Evolutionary conservation across 2,113 vertebrate species (phyloP).

Genomic region (Prinia subflava): DNA sequence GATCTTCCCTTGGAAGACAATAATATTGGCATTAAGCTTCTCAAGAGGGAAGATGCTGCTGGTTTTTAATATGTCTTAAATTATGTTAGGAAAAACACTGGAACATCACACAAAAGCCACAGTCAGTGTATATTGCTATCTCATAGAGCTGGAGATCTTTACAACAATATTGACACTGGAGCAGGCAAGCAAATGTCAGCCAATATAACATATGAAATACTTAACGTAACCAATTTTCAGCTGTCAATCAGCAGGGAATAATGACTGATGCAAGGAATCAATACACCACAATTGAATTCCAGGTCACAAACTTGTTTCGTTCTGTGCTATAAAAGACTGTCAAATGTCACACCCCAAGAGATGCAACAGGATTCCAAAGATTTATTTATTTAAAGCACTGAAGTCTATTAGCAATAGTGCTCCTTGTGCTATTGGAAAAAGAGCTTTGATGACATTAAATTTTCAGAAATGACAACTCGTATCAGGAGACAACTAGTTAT

Average conservation of each 20-base stretch:
- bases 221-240: slow-evolving; percentile 99
- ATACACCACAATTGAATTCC: slow-evolving; percentile 96
- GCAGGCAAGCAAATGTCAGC: slow-evolving; percentile 99
- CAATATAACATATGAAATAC: slow-evolving; percentile 99
- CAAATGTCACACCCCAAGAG: slow-evolving; percentile 90
- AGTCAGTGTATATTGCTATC: slow-evolving; percentile 97
- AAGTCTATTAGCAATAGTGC: slow-evolving; percentile 88
- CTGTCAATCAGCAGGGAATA: slow-evolving; percentile 99
- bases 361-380: slow-evolving; percentile 87
- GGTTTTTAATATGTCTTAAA: slow-evolving; percentile 99
- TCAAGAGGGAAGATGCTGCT: slow-evolving; percentile 86
- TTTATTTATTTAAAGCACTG: slow-evolving; percentile 92
- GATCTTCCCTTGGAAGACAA: slow-evolving; percentile 96
- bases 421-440: slow-evolving; percentile 72
- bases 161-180: slow-evolving; percentile 99
- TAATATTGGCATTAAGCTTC: slow-evolving; percentile 99
- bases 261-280: slow-evolving; percentile 94
- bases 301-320: slow-evolving; percentile 91
- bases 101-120: slow-evolving; percentile 95
- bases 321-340: slow-evolving; percentile 92
- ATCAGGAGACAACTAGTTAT: slow-evolving; percentile 66
- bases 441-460: slow-evolving; percentile 74
- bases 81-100: slow-evolving; percentile 98
- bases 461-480: slow-evolving; percentile 76
- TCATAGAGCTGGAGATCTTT: slow-evolving; percentile 98